A percentile compares a stretch with the other conserved stretches of the same genome.
phyloP scores from a whole-genome alignment of 1,140 invertebrate species.

The Phortica variegata region DNA sequence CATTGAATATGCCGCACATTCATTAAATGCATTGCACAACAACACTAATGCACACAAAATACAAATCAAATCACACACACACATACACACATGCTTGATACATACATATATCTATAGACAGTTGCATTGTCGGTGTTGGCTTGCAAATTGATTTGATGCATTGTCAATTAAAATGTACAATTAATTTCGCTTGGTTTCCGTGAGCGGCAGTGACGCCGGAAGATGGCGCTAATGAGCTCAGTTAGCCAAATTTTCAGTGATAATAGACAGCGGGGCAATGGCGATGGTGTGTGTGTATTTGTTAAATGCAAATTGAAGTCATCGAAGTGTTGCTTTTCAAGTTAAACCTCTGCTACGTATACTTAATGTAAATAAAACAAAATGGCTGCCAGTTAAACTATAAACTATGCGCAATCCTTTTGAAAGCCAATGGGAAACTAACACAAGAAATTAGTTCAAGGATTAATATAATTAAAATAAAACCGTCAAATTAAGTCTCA shows the following conservation, averaged over 20 bases:
- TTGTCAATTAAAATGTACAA: slow-evolving; percentile 54
- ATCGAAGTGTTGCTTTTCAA: no score
- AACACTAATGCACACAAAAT: no score
- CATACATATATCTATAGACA: no score
- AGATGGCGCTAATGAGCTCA: slow-evolving; percentile 37
- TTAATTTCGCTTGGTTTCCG: slow-evolving; percentile 47
- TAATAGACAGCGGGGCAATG: slow-evolving; percentile 42
- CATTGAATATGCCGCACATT: no score
- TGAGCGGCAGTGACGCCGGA: not conserved
- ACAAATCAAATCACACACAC: no score
- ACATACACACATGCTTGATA: not conserved
- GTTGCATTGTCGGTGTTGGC: no score
- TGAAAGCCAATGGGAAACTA: slow-evolving; percentile 25
- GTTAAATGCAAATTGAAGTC: slow-evolving; percentile 41
- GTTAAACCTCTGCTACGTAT: no score
- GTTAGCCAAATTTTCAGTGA: no score
- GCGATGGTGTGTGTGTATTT: slow-evolving; percentile 1
- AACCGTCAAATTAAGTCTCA: no score
- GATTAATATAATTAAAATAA: slow-evolving; percentile 40
- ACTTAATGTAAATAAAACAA: no score
- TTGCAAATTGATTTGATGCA: slow-evolving; percentile 50
- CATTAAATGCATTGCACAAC: slow-evolving; percentile 38
- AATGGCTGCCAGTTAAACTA: no score
- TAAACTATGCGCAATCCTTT: not conserved
- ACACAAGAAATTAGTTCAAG: slow-evolving; percentile 44